Percentiles rank a stretch among this genome's conserved stretches.
Evolutionary conservation across 1,140 invertebrate genomes (phyloP).

Genomic region (Spodoptera frugiperda): DNA sequence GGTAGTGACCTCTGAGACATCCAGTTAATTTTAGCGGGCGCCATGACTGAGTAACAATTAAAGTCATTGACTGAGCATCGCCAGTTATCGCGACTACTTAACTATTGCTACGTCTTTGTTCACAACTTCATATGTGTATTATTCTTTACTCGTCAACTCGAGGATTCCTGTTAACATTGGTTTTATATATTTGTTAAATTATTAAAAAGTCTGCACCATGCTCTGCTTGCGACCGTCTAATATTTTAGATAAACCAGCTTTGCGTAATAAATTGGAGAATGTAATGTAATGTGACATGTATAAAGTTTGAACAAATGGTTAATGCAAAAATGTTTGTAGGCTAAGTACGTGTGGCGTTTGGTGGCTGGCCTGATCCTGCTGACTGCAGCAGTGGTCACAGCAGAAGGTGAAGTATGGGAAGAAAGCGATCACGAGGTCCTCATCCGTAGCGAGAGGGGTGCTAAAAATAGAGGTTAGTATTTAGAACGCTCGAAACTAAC

Average conservation of each 20-base stretch:
- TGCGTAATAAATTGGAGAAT: too few relatives aligned
- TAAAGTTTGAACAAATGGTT: background rate
- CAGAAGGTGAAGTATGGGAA: slow-evolving; percentile 89
- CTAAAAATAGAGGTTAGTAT: slow-evolving; percentile 89
- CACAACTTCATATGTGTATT: background rate
- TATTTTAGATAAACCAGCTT: background rate
- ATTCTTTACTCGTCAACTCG: slow-evolving; percentile 12
- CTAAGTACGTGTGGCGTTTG: slow-evolving; percentile 78
- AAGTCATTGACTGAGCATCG: slow-evolving; percentile 57
- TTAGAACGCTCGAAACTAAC: slow-evolving; percentile 42
- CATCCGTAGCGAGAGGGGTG: slow-evolving; percentile 91
- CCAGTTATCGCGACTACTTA: slow-evolving; percentile 42
- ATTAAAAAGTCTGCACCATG: background rate
- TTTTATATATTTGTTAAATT: background rate
- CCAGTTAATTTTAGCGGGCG: slow-evolving; percentile 57
- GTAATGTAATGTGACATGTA: too few relatives aligned
- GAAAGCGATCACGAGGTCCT: slow-evolving; percentile 91
- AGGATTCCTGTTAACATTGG: background rate
- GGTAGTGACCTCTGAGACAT: slow-evolving; percentile 46
- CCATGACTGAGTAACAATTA: slow-evolving; percentile 48
- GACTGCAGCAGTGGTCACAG: slow-evolving; percentile 76
- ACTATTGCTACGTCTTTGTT: slow-evolving; percentile 36
- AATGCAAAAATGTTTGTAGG: slow-evolving; percentile 57
- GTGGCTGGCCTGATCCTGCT: slow-evolving; percentile 80
- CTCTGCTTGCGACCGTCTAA: slow-evolving; percentile 2